Conservation (phyloP, 2,888 invertebrate species). For the Torymus texanus region DNA sequence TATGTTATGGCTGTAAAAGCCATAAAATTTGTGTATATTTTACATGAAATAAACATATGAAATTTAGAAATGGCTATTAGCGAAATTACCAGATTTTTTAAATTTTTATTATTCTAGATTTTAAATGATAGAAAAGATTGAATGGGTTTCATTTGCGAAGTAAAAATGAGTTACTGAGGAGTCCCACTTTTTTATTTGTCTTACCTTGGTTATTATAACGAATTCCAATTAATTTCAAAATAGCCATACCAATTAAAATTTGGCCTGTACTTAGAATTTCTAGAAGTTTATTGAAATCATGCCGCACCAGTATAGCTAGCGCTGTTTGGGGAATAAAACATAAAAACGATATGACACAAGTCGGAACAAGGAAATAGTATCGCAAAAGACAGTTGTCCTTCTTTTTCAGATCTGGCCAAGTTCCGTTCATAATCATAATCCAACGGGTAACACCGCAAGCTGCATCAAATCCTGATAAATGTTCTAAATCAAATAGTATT, state of each 20-base stretch:
- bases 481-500: not conserved
- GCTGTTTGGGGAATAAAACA: not conserved
- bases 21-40: too few species aligned
- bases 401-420: not conserved
- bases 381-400: not conserved
- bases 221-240: slow-evolving; percentile 3
- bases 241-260: not conserved
- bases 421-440: not conserved
- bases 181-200: not conserved
- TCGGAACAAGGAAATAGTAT: slow-evolving; percentile 1
- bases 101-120: too few species aligned
- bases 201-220: not conserved
- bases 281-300: not conserved
- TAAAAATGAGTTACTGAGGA: too few species aligned
- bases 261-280: not conserved
- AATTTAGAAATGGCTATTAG: too few species aligned
- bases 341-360: not conserved
- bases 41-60: too few species aligned
- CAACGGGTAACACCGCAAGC: not conserved
- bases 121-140: too few species aligned
- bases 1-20: too few species aligned
- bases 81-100: too few species aligned
- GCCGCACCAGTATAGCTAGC: not conserved
- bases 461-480: not conserved
- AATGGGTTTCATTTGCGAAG: too few species aligned